Conservation (phyloP, 2,113 vertebrate genomes). For the Micronycteris hirsuta region DNA sequence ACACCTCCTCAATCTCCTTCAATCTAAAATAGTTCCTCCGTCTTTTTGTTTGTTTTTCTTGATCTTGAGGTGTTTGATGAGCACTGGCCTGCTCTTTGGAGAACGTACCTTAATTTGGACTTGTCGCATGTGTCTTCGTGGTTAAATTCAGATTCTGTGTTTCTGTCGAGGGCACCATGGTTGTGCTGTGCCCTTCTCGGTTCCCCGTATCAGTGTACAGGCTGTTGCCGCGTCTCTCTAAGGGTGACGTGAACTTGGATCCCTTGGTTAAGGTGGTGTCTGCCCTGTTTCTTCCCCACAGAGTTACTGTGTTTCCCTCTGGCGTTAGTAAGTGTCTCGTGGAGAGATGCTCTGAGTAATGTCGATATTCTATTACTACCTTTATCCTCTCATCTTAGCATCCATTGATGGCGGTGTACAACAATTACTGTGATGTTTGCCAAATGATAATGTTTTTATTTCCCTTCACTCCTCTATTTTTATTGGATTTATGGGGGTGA, state of each 20-base stretch:
- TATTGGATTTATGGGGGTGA: neutral
- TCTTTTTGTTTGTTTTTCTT: neutral
- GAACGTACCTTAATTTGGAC: neutral
- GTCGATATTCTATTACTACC: neutral
- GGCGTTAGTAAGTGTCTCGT: neutral
- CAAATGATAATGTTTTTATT: neutral
- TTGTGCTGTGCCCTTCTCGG: neutral
- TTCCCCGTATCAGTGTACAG: rapidly evolving
- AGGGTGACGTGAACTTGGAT: neutral
- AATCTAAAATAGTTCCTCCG: neutral
- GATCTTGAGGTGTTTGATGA: neutral
- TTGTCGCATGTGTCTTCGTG: neutral
- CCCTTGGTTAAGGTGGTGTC: neutral
- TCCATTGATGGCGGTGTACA: neutral
- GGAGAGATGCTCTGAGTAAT: neutral
- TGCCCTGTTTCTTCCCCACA: neutral
- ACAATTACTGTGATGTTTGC: neutral
- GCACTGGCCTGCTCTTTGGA: neutral
- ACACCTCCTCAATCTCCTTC: neutral
- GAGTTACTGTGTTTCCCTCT: neutral
- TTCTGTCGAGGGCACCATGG: neutral
- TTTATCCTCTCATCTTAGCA: neutral
- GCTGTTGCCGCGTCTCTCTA: rapidly evolving
- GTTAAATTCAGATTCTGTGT: neutral
- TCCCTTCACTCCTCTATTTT: neutral